These are phyloP conservation scores for Dolomedes plantarius DNA, from an alignment of 2,888 invertebrate genomes.

Conservation along the genomic window DNA sequence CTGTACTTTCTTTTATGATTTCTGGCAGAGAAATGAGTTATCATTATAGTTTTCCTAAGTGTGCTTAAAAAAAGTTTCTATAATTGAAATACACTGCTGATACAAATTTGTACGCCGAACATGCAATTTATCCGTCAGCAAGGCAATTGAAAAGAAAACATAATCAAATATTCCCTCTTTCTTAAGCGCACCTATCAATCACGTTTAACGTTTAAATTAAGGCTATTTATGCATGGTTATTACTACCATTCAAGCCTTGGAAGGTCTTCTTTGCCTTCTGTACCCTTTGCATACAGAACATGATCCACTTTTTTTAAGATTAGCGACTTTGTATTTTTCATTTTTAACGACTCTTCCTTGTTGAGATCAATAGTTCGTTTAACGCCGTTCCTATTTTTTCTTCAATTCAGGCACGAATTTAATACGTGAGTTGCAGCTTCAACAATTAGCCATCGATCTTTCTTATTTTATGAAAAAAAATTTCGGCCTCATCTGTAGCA, in stretches of 20 bases:
- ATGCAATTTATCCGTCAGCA: not conserved
- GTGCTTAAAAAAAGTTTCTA: no score
- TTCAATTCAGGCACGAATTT: not conserved
- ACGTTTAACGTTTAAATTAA: not conserved
- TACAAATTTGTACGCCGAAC: not conserved
- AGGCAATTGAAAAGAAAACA: not conserved
- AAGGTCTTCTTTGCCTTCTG: not conserved
- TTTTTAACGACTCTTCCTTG: not conserved
- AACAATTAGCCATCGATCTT: not conserved
- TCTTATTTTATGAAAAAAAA: not conserved
- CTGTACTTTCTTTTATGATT: no score
- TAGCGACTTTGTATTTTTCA: not conserved
- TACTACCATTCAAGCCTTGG: not conserved
- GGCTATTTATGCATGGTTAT: not conserved
- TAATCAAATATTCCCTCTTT: not conserved
- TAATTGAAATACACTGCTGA: no score
- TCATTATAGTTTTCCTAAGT: no score
- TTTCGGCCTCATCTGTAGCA: not conserved
- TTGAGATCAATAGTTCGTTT: conserved; percentile 11
- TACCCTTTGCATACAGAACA: not conserved
- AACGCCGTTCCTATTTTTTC: not conserved
- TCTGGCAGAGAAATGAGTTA: no score
- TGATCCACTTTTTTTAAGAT: not conserved
- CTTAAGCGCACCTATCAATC: not conserved
- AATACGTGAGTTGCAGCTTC: not conserved